Evolutionary conservation across 2,888 invertebrate genomes (phyloP).

Genomic region (Sphaeridia pumilis): DNA sequence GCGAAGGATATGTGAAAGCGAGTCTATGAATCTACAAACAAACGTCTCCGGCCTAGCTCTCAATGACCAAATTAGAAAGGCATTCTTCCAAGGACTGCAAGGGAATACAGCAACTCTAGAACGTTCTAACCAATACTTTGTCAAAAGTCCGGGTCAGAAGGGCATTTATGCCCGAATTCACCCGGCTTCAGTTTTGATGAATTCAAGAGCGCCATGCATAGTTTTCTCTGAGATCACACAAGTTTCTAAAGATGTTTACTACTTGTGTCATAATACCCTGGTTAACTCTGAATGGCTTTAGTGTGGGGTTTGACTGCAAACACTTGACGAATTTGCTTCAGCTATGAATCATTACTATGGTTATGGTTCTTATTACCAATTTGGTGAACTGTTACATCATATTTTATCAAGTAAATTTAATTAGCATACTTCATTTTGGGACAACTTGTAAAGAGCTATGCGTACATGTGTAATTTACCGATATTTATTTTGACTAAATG

Average conservation of each 20-base stretch:
- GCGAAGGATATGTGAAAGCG: conserved; percentile 51
- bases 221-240: conserved; percentile 14
- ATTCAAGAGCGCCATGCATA: background rate
- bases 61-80: conserved; percentile 49
- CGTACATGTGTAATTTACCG: no score
- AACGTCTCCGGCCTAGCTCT: conserved; percentile 13
- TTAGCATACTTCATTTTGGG: no score
- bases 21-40: conserved; percentile 18
- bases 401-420: no score
- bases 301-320: no score
- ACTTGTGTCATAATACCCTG: conserved; percentile 11
- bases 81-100: conserved; percentile 67
- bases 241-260: conserved; percentile 5
- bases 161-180: conserved; percentile 24
- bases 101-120: conserved; percentile 58
- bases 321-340: no score
- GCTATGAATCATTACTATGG: no score
- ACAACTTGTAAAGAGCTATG: no score
- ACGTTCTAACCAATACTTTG: conserved; percentile 19
- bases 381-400: no score
- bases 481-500: no score
- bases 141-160: conserved; percentile 15
- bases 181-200: conserved; percentile 20
- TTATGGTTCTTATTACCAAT: no score
- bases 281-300: conserved; percentile 15